These are phyloP conservation scores for Eupithecia vulgata DNA, from an alignment of 2,888 invertebrate genomes.

Conservation along the genomic window DNA sequence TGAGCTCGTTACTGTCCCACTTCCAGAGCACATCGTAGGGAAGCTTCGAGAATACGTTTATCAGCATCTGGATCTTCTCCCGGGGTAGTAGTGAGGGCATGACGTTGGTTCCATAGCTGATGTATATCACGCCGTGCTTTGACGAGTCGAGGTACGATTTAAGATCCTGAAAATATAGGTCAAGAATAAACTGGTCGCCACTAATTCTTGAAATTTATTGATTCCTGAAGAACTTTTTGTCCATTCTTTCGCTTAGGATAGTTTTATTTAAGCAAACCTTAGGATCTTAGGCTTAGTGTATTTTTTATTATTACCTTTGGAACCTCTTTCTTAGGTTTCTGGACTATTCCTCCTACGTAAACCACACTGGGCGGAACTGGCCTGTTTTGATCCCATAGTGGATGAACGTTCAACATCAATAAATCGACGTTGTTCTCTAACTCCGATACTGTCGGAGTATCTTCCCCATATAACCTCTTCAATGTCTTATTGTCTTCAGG, in stretches of 20 bases:
- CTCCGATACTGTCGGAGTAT: slow-evolving; percentile 45
- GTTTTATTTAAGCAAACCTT: background rate
- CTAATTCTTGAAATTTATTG: background rate
- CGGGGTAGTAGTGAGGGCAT: slow-evolving; percentile 56
- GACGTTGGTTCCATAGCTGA: slow-evolving; percentile 73
- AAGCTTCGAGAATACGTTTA: slow-evolving; percentile 62
- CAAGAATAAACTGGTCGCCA: background rate
- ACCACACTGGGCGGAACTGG: slow-evolving; percentile 67
- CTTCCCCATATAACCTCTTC: slow-evolving; percentile 45
- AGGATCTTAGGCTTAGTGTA: background rate
- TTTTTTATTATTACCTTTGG: slow-evolving; percentile 56
- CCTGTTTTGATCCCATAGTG: slow-evolving; percentile 59
- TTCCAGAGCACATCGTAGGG: slow-evolving; percentile 74
- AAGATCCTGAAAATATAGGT: slow-evolving; percentile 53
- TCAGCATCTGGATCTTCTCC: slow-evolving; percentile 54
- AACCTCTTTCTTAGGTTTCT: slow-evolving; percentile 59
- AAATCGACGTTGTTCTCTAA: slow-evolving; percentile 56
- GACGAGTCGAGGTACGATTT: slow-evolving; percentile 65
- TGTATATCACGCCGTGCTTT: slow-evolving; percentile 68
- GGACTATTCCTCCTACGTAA: slow-evolving; percentile 68
- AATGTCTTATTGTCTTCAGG: slow-evolving; percentile 35
- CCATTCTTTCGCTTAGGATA: background rate
- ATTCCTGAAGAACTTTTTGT: background rate
- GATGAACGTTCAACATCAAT: slow-evolving; percentile 68
- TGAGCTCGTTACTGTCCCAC: slow-evolving; percentile 61